Percentiles rank a stretch among this genome's conserved stretches.
Evolutionary conservation across 2,797 vertebrate genomes (phyloP).

Genomic region (Sparus aurata): DNA sequence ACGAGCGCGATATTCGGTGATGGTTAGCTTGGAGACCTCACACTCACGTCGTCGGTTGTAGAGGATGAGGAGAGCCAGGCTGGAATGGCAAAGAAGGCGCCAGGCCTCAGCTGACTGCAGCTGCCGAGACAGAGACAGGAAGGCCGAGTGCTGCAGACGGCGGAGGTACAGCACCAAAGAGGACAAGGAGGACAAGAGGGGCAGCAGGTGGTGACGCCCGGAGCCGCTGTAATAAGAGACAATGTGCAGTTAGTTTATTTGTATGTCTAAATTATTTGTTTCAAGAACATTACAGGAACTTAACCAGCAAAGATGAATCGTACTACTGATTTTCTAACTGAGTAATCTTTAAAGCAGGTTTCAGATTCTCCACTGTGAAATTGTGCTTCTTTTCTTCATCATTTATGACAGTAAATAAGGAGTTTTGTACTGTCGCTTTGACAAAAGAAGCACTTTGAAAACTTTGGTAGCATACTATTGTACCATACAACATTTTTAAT

Average conservation of each 20-base stretch:
- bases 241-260: not conserved
- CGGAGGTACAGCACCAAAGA: slow-evolving; percentile 87
- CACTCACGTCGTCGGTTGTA: slow-evolving; percentile 88
- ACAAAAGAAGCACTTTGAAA: no score
- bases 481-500: not conserved
- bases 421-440: no score
- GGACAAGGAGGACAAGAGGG: slow-evolving; percentile 86
- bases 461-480: no score
- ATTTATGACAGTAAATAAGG: no score
- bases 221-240: slow-evolving; percentile 63
- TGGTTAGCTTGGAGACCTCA: slow-evolving; percentile 87
- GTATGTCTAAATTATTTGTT: not conserved
- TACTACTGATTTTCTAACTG: no score
- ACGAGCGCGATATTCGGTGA: slow-evolving; percentile 82
- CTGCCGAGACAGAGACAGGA: slow-evolving; percentile 84
- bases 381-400: no score
- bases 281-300: no score
- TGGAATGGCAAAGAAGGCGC: slow-evolving; percentile 89
- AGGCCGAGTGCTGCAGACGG: slow-evolving; percentile 87
- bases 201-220: slow-evolving; percentile 86
- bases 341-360: no score
- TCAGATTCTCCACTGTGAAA: no score
- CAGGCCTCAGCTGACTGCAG: slow-evolving; percentile 87
- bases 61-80: slow-evolving; percentile 87
- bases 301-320: no score